Evolutionary conservation across 2,888 invertebrate genomes (phyloP), one percentile per base, ranked within the genome.

Genomic region (Halictus quadricinctus): DNA sequence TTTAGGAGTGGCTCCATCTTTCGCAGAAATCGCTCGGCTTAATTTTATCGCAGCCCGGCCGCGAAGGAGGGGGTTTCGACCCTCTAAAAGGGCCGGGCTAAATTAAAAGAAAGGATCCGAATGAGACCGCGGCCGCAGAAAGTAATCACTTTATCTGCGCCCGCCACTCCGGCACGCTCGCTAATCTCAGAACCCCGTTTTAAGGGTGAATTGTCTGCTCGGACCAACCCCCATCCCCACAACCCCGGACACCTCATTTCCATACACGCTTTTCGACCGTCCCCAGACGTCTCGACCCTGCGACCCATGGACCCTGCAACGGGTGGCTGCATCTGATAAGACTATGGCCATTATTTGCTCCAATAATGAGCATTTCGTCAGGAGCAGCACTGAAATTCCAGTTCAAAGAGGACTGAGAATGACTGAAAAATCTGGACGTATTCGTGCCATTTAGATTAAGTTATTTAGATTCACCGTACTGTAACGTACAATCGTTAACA

Each of bases 61-160:
- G 60, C 60, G 60, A 29, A 29, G 66, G 18, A 18, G 15, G 29
- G 36, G 36, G 36, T 66, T 36, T 6, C 36, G 66, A 64, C 76
- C 80, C 79, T 84, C 83, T 87, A 88, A 91, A 89, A 91, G 89
- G 88, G 88, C 86, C 83, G 76, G 83, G 88, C 81, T 90, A 90
- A 91, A 91, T 91, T 91, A 91, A 91, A 90, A 91, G 91, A 92
- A 91, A 91, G 90, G 92, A 92, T 88, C 90, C 86, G 90, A 91
- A 91, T 92, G 90, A 92, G 90, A 90, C 85, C 90, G 81, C 88
- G 88, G 86, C 76, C 80, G 85, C 84, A 88, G 90, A 92, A 91
- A 91, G 91, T 92, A 91, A 91, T 91, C 90, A 91, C 92, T 92
- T 91, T 91, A 91, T 91, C 91, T 91, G 88, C 87, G 90, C 82